These are phyloP conservation scores for Sturnus vulgaris DNA, from an alignment of 2,113 vertebrate genomes.

Conservation along the genomic window DNA sequence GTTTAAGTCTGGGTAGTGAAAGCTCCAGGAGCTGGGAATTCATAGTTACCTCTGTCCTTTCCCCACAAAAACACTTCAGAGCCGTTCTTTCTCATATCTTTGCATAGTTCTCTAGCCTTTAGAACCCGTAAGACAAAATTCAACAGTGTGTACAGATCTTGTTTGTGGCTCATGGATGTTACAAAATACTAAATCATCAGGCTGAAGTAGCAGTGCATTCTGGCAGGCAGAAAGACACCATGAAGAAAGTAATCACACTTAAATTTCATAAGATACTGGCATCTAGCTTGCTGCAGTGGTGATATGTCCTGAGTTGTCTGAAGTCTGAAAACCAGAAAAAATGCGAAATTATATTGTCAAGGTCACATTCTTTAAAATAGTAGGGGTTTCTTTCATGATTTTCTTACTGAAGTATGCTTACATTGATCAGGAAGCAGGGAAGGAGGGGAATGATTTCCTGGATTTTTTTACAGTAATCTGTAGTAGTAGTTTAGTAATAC, in stretches of 20 bases:
- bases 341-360: not conserved
- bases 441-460: not conserved
- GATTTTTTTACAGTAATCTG: not conserved
- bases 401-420: not conserved
- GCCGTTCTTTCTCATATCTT: not conserved
- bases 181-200: not conserved
- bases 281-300: not conserved
- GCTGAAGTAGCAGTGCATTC: not conserved
- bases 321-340: not conserved
- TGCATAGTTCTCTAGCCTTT: not conserved
- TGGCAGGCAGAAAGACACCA: not conserved
- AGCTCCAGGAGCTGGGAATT: not conserved
- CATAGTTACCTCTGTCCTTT: not conserved
- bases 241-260: not conserved
- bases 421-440: not conserved
- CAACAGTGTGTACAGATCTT: not conserved
- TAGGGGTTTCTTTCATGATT: not conserved
- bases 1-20: not conserved
- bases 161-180: not conserved
- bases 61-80: not conserved
- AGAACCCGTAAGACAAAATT: not conserved
- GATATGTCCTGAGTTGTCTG: not conserved
- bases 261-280: not conserved
- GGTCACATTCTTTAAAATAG: not conserved
- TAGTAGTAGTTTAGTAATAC: not conserved